phyloP scores from a whole-genome alignment of 2,113 vertebrate genomes.

The Psilopogon haemacephalus region DNA sequence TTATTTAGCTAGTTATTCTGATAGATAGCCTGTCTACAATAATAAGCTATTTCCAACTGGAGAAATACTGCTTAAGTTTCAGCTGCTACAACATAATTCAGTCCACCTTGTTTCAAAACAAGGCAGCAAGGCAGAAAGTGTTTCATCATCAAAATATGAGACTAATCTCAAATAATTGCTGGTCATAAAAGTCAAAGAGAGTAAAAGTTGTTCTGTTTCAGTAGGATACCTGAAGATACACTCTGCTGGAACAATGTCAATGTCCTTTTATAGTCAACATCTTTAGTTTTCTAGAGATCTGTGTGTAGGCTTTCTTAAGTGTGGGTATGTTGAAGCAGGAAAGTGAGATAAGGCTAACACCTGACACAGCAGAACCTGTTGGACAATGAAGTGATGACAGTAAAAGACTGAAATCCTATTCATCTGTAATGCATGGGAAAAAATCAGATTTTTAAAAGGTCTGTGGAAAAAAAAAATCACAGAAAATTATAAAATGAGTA shows the following conservation, averaged over 20 bases:
- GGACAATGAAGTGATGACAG: not conserved
- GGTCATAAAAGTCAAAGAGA: not conserved
- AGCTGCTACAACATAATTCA: not conserved
- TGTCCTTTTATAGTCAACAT: not conserved
- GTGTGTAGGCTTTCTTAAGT: not conserved
- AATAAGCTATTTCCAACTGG: not conserved
- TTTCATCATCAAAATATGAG: not conserved
- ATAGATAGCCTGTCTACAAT: not conserved
- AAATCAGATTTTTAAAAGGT: not conserved
- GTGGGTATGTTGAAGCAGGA: not conserved
- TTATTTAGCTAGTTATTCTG: not conserved
- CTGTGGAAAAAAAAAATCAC: not conserved
- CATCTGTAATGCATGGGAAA: not conserved
- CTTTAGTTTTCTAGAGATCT: not conserved
- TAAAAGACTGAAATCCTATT: not conserved
- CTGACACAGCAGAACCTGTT: not conserved
- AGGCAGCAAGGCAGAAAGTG: not conserved
- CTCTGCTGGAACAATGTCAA: not conserved
- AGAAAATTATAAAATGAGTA: not conserved
- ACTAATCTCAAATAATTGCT: not conserved
- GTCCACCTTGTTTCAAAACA: slow-evolving; percentile 8
- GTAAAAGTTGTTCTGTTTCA: not conserved
- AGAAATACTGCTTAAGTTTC: not conserved
- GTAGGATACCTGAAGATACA: not conserved
- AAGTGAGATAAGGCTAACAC: not conserved